A percentile compares a stretch with the other conserved stretches of the same genome.
phyloP scores from a whole-genome alignment of 2,888 invertebrate genomes.

The Choreutis nemorana region DNA sequence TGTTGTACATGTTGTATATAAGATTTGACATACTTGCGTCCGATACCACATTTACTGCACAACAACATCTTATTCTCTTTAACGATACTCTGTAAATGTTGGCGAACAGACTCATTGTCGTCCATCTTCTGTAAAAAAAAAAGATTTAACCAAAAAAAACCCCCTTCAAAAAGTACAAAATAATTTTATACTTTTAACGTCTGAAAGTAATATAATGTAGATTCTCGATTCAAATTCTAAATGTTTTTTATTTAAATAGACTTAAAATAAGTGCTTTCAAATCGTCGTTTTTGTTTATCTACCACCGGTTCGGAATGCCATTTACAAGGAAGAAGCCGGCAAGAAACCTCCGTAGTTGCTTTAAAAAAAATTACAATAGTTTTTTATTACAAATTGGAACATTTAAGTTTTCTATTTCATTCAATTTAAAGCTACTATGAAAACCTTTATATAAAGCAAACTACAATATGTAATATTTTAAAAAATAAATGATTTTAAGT shows the following conservation, averaged over 20 bases:
- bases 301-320: too few species aligned
- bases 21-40: slow-evolving; percentile 11
- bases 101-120: slow-evolving; percentile 13
- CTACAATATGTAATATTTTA: too few species aligned
- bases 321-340: too few species aligned
- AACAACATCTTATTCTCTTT: slow-evolving; percentile 14
- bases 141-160: slow-evolving; percentile 1
- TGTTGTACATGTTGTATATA: slow-evolving; percentile 9
- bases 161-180: not conserved
- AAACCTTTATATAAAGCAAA: too few species aligned
- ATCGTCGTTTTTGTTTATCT: too few species aligned
- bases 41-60: slow-evolving; percentile 23
- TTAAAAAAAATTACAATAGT: too few species aligned
- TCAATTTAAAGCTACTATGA: too few species aligned
- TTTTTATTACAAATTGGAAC: too few species aligned
- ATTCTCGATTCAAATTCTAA: not conserved
- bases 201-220: not conserved
- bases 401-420: too few species aligned
- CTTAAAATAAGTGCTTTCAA: too few species aligned
- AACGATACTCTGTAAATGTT: slow-evolving; percentile 20
- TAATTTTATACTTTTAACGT: not conserved
- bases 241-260: not conserved
- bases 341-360: too few species aligned
- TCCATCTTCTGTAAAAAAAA: slow-evolving; percentile 23
- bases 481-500: too few species aligned